These are phyloP conservation scores for Pangasius krempfi DNA, from an alignment of 2,797 vertebrate genomes.

Conservation along the genomic window DNA sequence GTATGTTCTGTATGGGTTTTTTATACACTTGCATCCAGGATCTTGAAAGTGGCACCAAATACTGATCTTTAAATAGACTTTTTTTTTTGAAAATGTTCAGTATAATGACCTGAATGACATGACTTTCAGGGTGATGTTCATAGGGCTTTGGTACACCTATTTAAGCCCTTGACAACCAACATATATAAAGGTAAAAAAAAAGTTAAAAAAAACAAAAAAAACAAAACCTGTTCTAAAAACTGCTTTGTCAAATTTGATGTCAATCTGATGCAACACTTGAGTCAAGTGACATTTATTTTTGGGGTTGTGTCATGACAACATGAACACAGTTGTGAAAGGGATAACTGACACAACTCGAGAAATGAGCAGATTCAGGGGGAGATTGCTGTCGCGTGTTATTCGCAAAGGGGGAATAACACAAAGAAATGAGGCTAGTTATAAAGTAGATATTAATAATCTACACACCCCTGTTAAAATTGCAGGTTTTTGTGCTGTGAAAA, in stretches of 20 bases:
- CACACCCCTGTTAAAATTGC: not conserved
- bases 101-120: not conserved
- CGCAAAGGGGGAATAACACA: too few relatives aligned
- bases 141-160: not conserved
- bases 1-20: not conserved
- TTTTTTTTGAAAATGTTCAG: not conserved
- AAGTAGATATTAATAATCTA: too few relatives aligned
- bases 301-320: not conserved
- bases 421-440: not conserved
- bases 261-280: too few relatives aligned
- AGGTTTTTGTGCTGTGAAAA: not conserved
- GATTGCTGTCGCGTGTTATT: too few relatives aligned
- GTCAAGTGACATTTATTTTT: not conserved
- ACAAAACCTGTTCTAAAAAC: not conserved
- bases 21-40: not conserved
- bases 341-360: not conserved
- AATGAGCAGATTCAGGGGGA: not conserved
- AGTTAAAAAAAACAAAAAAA: not conserved
- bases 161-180: not conserved
- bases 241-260: not conserved
- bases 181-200: not conserved
- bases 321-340: too few relatives aligned
- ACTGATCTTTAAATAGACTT: not conserved
- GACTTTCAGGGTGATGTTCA: not conserved
- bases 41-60: not conserved